phyloP scores from a whole-genome alignment of 2,113 vertebrate genomes.

The Oncorhynchus tshawytscha region DNA sequence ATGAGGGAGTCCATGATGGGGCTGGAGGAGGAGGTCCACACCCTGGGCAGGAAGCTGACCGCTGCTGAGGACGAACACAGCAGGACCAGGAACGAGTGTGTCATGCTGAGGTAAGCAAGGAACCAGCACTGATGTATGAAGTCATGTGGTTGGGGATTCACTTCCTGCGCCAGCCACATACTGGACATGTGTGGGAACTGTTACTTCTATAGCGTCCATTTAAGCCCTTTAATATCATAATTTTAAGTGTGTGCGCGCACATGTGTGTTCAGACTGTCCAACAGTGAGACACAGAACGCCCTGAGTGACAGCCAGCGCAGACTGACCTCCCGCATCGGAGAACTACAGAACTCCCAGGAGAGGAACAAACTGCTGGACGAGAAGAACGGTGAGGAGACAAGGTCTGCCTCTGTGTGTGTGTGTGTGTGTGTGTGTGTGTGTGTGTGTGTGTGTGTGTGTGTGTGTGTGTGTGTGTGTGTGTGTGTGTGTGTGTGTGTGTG shows the following conservation, averaged over 20 bases:
- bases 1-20: conserved; percentile 72
- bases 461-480: not conserved
- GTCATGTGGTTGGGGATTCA: no score
- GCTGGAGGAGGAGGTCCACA: conserved; percentile 78
- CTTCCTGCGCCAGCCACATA: no score
- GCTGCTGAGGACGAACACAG: conserved; percentile 72
- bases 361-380: conserved; percentile 75
- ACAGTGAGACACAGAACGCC: conserved; percentile 72
- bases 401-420: not conserved
- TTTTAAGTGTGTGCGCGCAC: no score
- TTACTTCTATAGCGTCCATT: no score
- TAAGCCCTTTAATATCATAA: no score
- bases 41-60: conserved; percentile 65
- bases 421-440: not conserved
- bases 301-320: conserved; percentile 73
- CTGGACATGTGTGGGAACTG: no score
- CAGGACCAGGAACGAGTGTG: conserved; percentile 70
- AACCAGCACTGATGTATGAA: not conserved
- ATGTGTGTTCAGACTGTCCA: conserved; percentile 69
- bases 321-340: conserved; percentile 73
- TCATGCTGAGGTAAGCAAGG: conserved; percentile 71
- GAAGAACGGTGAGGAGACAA: conserved; percentile 68
- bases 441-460: not conserved
- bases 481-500: conserved; percentile 1
- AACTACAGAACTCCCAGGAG: conserved; percentile 75